A percentile compares a stretch with the other conserved stretches of the same genome.
Conservation (phyloP, 2,113 vertebrate genomes). For the Crotalus tigris region DNA sequence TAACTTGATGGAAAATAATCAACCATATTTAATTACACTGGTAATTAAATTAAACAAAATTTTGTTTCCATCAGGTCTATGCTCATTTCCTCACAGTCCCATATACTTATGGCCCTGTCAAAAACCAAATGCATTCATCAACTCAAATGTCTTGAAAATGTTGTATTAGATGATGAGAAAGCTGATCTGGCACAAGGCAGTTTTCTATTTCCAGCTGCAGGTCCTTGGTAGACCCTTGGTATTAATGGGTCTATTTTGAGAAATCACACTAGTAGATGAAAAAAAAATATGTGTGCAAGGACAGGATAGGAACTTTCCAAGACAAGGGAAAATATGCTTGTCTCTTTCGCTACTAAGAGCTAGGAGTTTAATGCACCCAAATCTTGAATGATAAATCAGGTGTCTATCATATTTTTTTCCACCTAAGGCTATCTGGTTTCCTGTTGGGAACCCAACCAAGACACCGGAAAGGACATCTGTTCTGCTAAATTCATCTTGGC, state of each 20-base stretch:
- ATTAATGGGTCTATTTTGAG: not conserved
- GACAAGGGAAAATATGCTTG: too few species aligned
- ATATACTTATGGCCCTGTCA: not conserved
- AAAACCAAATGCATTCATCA: not conserved
- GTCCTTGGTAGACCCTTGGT: not conserved
- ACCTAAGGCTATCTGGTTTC: slow-evolving; percentile 16
- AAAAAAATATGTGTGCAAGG: not conserved
- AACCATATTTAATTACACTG: not conserved
- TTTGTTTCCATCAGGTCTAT: not conserved
- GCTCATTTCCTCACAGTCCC: not conserved
- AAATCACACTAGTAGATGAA: not conserved
- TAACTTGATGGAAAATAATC: not conserved
- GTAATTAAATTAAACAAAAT: not conserved
- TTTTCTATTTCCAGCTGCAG: not conserved
- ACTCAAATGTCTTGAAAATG: not conserved
- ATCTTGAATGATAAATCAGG: not conserved
- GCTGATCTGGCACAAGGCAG: not conserved
- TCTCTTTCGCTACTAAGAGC: not conserved
- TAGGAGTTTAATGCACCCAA: not conserved
- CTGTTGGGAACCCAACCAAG: slow-evolving; percentile 25
- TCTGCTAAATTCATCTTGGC: slow-evolving; percentile 49
- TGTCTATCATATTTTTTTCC: slow-evolving; percentile 31
- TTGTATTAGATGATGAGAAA: not conserved
- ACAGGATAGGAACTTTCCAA: not conserved
- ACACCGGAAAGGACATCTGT: slow-evolving; percentile 47